These are phyloP conservation scores for Leptinotarsa undecemlineata DNA, from an alignment of 1,140 invertebrate genomes.

Conservation along the genomic window DNA sequence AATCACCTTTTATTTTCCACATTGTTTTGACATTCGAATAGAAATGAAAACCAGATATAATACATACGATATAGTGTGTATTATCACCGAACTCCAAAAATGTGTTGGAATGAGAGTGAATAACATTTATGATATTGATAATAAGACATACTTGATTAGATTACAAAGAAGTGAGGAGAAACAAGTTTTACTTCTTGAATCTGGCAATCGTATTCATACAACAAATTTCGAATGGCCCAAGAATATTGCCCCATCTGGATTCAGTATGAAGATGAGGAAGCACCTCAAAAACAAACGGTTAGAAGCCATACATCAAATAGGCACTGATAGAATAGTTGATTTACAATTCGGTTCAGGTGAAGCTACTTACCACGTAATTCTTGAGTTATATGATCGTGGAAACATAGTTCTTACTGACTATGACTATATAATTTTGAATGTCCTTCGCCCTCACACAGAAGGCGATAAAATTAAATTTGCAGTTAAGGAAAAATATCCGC, in stretches of 20 bases:
- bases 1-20: too few species aligned
- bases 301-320: slow-evolving; percentile 83
- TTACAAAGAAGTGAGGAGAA: slow-evolving; percentile 84
- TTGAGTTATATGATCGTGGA: slow-evolving; percentile 96
- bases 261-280: slow-evolving; percentile 98
- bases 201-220: slow-evolving; percentile 89
- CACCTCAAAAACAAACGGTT: slow-evolving; percentile 95
- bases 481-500: slow-evolving; percentile 90
- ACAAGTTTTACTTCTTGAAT: slow-evolving; percentile 88
- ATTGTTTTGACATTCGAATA: too few species aligned
- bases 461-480: slow-evolving; percentile 91
- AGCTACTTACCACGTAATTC: slow-evolving; percentile 92
- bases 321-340: slow-evolving; percentile 86
- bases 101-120: slow-evolving; percentile 88
- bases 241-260: slow-evolving; percentile 91
- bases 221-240: slow-evolving; percentile 99
- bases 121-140: slow-evolving; percentile 97
- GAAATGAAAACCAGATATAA: slow-evolving; percentile 90
- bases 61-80: slow-evolving; percentile 87
- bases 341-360: slow-evolving; percentile 94
- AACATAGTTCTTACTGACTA: slow-evolving; percentile 95
- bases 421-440: slow-evolving; percentile 90
- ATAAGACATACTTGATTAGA: slow-evolving; percentile 93
- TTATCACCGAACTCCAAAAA: slow-evolving; percentile 82
- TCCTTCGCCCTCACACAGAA: slow-evolving; percentile 90